Evolutionary conservation across 2,888 invertebrate species (phyloP), one percentile per base, ranked within the genome.

Genomic region (Spatulosminthurus flaviceps): DNA sequence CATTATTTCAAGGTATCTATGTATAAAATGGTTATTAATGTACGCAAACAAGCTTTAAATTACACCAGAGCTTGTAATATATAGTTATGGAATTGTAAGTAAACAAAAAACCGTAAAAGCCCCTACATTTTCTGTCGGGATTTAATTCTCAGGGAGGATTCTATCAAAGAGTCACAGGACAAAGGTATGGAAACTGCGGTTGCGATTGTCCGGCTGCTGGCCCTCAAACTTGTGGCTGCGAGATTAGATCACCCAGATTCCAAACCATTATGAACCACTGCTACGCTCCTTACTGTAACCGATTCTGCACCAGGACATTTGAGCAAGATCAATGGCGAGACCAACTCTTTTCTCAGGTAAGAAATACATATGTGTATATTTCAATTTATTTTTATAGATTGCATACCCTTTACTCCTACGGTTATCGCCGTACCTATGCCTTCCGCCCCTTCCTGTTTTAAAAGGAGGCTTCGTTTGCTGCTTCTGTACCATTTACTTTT

Each of bases 321-420:
- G 83, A 83, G 51, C 83, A 84, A 60, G 84, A 84, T 67, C 83
- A 83, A 69, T 84, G 83, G 84, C 72, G 84, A 43, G 84, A 83
- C 78, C 69, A 79, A 41, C 76, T 83, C 4, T 82, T 84, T 74
- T 76, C 78, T 34, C 69, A 81, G 73, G 84, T 84, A 82, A 75
- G 16, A 4, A 22, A 4, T 66, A 42, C 1, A 29, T 69, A n/a
- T 13, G 1, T 51, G 16, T 51, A 19, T 51, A 2, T 11, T 51
- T 11, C 51, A 19, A n/a, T 2, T 51, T 41, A 41, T 13, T 9
- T 41, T 9, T 41, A 13, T 13, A 9, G 7, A 41, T 13, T 41
- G 41, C 13, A 41, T 41, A 41, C 9, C 13, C 7, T 9, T 41
- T 41, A 41, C 13, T 7, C 41, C 7, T 41, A 13, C 13, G 41